A percentile compares a stretch with the other conserved stretches of the same genome.
These are phyloP conservation scores for Acanthosepion esculentum DNA, from an alignment of 2,888 invertebrate genomes.

Conservation along the genomic window DNA sequence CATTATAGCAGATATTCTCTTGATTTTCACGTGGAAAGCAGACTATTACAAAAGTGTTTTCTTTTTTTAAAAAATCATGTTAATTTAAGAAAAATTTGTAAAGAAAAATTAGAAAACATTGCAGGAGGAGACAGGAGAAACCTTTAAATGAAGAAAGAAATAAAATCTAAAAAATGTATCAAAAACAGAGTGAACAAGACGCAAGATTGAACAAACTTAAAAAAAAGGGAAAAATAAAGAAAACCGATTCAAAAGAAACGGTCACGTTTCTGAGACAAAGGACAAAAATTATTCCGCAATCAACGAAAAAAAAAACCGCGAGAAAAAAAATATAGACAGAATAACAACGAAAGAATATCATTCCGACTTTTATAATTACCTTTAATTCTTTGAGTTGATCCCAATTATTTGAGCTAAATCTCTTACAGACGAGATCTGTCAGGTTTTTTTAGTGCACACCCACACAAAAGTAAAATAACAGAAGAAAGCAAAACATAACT, in stretches of 20 bases:
- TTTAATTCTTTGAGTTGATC: not conserved
- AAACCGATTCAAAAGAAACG: not conserved
- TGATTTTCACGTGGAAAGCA: too few species aligned
- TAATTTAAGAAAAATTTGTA: too few species aligned
- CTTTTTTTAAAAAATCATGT: too few species aligned
- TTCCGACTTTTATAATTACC: slow-evolving; percentile 8
- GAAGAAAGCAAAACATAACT: not conserved
- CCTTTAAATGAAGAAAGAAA: not conserved
- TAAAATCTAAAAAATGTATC: not conserved
- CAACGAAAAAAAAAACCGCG: not conserved
- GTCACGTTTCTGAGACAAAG: not conserved
- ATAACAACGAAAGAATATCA: not conserved
- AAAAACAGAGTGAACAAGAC: not conserved
- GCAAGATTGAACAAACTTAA: not conserved
- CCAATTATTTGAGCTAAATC: not conserved
- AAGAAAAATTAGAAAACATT: too few species aligned
- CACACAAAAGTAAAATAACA: not conserved
- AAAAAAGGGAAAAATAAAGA: not conserved
- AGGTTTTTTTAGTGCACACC: not conserved
- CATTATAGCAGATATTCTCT: too few species aligned
- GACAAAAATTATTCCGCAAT: not conserved
- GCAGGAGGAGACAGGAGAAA: rapidly evolving
- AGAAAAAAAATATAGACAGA: not conserved
- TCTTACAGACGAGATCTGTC: not conserved
- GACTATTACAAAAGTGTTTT: too few species aligned